Percentiles rank a stretch among this genome's conserved stretches.
Conservation (phyloP, 2,888 invertebrate species). For the Latheticus oryzae region DNA sequence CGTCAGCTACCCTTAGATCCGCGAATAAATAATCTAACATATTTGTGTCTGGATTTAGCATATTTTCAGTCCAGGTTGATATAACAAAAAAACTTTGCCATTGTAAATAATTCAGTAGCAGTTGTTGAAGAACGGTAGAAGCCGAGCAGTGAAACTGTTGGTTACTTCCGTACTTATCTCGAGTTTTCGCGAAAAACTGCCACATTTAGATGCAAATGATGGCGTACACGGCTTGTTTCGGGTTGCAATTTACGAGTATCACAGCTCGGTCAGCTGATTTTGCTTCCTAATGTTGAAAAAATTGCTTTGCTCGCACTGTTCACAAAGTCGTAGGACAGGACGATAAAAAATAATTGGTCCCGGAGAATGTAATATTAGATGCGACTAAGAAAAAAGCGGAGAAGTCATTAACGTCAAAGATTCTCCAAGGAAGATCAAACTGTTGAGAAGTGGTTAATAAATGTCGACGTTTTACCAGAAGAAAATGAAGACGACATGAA, state of each 20-base stretch:
- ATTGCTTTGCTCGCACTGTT: constrained; percentile 27
- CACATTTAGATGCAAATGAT: constrained; percentile 40
- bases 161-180: constrained; percentile 37
- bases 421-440: no score
- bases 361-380: constrained; percentile 21
- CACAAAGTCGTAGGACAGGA: constrained; percentile 10
- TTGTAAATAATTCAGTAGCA: constrained; percentile 30
- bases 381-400: constrained; percentile 2
- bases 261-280: constrained; percentile 34
- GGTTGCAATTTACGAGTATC: constrained; percentile 33
- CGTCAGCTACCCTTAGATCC: no score
- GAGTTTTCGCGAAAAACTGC: constrained; percentile 33
- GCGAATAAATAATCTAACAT: no score
- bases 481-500: no score
- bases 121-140: constrained; percentile 4
- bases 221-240: constrained; percentile 27
- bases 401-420: constrained; percentile 7
- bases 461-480: no score
- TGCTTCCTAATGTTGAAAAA: constrained; percentile 31
- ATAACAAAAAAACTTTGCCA: constrained; percentile 20
- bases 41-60: no score
- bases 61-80: constrained; percentile 12
- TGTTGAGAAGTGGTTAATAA: no score
- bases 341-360: constrained; percentile 38
- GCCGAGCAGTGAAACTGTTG: constrained; percentile 16